These are phyloP conservation scores for Timema cristinae DNA, from an alignment of 2,888 invertebrate species.

Conservation along the genomic window DNA sequence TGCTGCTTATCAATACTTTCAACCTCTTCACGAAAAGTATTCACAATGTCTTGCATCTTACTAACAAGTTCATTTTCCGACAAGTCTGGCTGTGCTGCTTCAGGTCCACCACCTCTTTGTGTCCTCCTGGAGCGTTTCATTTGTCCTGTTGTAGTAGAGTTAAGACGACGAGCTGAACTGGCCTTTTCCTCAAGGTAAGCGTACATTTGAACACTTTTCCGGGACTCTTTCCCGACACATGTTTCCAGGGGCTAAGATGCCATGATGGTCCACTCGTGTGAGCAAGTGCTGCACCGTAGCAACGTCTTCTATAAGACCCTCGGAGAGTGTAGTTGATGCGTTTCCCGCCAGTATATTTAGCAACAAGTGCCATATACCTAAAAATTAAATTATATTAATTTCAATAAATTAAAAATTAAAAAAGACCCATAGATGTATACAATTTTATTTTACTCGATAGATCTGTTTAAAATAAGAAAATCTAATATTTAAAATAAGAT, in stretches of 20 bases:
- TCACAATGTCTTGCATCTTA: slow-evolving; percentile 8
- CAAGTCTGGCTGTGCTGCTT: slow-evolving; percentile 22
- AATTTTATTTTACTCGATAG: too few species aligned
- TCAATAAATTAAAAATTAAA: background rate
- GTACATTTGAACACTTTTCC: slow-evolving; percentile 12
- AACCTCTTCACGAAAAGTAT: background rate
- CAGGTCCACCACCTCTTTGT: background rate
- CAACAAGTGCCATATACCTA: background rate
- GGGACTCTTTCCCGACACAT: background rate
- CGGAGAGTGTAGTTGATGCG: background rate
- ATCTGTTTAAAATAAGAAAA: background rate
- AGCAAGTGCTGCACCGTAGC: background rate
- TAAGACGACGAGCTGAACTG: background rate
- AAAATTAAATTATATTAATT: background rate
- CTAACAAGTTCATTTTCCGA: background rate
- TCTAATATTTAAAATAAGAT: background rate
- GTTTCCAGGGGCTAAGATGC: slow-evolving; percentile 4
- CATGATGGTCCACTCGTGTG: background rate
- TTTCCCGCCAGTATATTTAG: background rate
- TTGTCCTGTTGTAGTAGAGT: background rate
- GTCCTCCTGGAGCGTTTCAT: background rate
- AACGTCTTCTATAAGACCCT: background rate
- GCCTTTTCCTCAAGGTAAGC: background rate
- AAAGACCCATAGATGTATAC: too few species aligned
- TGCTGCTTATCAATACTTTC: slow-evolving; percentile 1